Conservation (phyloP, 1,140 invertebrate species). For the Drosophila simulans region DNA sequence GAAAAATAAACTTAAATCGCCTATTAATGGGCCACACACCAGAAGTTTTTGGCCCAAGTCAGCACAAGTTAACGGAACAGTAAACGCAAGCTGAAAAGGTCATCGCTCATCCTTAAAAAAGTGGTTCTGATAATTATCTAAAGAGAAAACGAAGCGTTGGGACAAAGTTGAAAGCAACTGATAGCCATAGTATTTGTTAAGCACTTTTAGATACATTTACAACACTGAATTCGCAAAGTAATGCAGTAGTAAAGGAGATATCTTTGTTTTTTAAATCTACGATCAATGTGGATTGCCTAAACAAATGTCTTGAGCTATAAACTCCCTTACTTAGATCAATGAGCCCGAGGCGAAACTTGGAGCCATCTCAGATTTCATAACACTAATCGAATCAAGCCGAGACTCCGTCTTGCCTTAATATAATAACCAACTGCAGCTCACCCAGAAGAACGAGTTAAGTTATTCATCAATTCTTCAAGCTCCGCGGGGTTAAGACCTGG, state of each 20-base stretch:
- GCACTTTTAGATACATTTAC: background rate
- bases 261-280: too few species aligned
- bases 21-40: constrained; percentile 62
- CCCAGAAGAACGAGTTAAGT: constrained; percentile 39
- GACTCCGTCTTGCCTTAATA: constrained; percentile 10
- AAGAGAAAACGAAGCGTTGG: background rate
- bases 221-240: too few species aligned
- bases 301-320: background rate
- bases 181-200: background rate
- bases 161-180: background rate
- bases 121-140: constrained; percentile 22
- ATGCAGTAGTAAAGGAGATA: too few species aligned
- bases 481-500: constrained; percentile 5
- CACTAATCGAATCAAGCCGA: constrained; percentile 37
- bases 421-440: constrained; percentile 31
- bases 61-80: constrained; percentile 67
- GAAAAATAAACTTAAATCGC: constrained; percentile 79
- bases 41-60: constrained; percentile 52
- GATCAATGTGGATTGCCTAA: too few species aligned
- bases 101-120: constrained; percentile 5
- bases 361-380: constrained; percentile 41
- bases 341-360: background rate
- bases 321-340: background rate
- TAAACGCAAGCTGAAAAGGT: constrained; percentile 14
- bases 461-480: constrained; percentile 49